Percentiles rank a stretch among this genome's conserved stretches.
These are phyloP conservation scores for Numenius phaeopus DNA, from an alignment of 2,797 vertebrate genomes.

Conservation along the genomic window DNA sequence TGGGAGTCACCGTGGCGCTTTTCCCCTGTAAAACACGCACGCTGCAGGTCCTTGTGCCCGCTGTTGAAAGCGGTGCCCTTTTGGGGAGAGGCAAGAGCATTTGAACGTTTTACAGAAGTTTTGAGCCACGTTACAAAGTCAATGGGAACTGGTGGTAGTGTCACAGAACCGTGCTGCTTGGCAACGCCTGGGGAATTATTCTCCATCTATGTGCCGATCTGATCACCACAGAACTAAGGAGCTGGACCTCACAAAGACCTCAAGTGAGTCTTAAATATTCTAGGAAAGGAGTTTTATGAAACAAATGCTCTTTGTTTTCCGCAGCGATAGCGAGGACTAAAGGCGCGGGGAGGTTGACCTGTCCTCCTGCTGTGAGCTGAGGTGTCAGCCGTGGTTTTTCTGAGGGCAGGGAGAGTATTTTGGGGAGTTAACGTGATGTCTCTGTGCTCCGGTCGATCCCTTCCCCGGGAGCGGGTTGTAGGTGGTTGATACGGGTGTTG, in stretches of 20 bases:
- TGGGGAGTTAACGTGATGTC: fast-evolving
- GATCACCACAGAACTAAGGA: background rate
- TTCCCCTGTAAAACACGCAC: fast-evolving
- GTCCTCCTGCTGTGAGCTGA: fast-evolving
- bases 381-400: background rate
- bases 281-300: background rate
- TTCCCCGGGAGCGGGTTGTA: fast-evolving
- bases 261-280: background rate
- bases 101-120: fast-evolving
- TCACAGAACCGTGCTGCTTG: fast-evolving
- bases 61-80: background rate
- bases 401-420: background rate
- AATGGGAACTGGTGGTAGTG: fast-evolving
- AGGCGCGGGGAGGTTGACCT: background rate
- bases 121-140: fast-evolving
- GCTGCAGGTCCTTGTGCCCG: fast-evolving
- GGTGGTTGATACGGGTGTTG: background rate
- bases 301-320: background rate
- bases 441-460: fast-evolving
- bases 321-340: fast-evolving
- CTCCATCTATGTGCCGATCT: background rate
- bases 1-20: fast-evolving
- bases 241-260: background rate
- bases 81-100: background rate
- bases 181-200: fast-evolving